These are phyloP conservation scores for Chelon auratus DNA, from an alignment of 2,797 vertebrate genomes.

Conservation along the genomic window DNA sequence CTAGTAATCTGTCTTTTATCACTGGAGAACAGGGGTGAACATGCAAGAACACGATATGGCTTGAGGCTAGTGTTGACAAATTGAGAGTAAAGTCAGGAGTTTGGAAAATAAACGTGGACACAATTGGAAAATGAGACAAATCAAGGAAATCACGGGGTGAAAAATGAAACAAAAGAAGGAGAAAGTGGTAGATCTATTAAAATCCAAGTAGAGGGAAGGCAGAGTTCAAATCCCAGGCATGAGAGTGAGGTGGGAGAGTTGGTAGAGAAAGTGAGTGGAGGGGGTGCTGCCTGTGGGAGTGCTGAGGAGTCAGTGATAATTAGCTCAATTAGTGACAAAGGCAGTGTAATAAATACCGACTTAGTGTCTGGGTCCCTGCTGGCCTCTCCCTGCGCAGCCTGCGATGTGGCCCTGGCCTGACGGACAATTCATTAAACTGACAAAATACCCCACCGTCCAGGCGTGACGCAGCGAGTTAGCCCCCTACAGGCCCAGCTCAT, in stretches of 20 bases:
- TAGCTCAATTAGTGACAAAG: constrained; percentile 99
- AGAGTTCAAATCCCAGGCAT: constrained; percentile 83
- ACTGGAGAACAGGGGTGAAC: neutral
- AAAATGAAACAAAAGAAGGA: constrained; percentile 42
- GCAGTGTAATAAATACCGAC: constrained; percentile 99
- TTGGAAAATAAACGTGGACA: neutral
- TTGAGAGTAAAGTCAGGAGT: constrained; percentile 8
- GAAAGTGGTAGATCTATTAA: constrained; percentile 32
- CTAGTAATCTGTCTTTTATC: neutral
- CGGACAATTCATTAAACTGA: constrained; percentile 99
- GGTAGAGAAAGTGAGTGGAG: constrained; percentile 63
- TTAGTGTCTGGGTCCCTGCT: constrained; percentile 99
- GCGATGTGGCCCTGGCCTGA: constrained; percentile 95
- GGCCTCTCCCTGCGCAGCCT: constrained; percentile 94
- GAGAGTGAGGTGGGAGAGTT: constrained; percentile 78
- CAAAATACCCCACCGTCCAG: constrained; percentile 98
- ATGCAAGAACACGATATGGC: constrained; percentile 5
- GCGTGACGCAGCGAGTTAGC: constrained; percentile 99
- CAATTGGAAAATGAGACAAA: constrained; percentile 24
- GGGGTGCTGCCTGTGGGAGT: constrained; percentile 91
- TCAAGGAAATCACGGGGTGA: constrained; percentile 4
- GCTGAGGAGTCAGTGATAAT: constrained; percentile 99
- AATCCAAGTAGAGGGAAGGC: constrained; percentile 62
- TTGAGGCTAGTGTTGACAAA: constrained; percentile 9
- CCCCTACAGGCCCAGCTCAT: constrained; percentile 94